phyloP scores from a whole-genome alignment of 2,797 vertebrate species.

The Hydrolagus colliei region DNA sequence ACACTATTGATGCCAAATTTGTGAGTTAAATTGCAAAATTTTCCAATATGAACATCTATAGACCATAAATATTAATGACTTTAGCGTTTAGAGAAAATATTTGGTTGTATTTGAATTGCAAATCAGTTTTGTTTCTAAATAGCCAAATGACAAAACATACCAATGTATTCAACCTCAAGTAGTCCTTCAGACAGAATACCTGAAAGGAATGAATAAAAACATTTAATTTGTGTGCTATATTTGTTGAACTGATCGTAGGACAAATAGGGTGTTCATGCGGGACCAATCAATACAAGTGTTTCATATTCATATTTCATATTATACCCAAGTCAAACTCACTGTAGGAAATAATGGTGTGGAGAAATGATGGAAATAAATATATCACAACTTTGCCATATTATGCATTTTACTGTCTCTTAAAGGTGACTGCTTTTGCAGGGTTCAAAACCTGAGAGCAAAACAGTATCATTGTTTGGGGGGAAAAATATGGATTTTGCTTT shows the following conservation, averaged over 20 bases:
- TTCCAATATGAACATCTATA: constrained; percentile 20
- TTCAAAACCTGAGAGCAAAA: constrained; percentile 1
- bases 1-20: background rate
- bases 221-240: background rate
- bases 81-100: constrained; percentile 19
- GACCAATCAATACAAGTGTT: background rate
- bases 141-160: background rate
- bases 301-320: background rate
- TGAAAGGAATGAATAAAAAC: background rate
- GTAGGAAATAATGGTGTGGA: background rate
- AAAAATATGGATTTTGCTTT: background rate
- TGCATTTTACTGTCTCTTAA: background rate
- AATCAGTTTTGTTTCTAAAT: constrained; percentile 6
- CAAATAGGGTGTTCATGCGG: background rate
- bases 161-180: background rate
- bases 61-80: constrained; percentile 18
- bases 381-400: background rate
- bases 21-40: background rate
- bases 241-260: background rate
- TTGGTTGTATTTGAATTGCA: constrained; percentile 9
- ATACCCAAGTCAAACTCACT: background rate
- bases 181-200: background rate
- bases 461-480: background rate
- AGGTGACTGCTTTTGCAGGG: background rate
- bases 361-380: background rate